phyloP scores from a whole-genome alignment of 1,140 invertebrate genomes.

The Drosophila ironensis region DNA sequence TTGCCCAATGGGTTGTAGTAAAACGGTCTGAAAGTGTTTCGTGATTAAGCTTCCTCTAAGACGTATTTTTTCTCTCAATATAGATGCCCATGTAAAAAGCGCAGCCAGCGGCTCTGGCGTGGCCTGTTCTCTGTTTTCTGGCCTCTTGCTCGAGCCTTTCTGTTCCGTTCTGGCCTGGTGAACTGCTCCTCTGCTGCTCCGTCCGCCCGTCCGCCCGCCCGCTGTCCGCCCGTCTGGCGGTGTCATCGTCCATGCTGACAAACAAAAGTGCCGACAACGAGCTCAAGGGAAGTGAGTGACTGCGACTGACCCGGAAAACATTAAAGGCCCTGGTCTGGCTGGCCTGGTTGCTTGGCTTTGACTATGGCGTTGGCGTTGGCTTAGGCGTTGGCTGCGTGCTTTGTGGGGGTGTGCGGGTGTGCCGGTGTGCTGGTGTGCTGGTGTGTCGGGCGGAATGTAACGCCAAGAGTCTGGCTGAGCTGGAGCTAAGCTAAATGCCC shows the following conservation, averaged over 20 bases:
- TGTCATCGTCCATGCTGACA: constrained; percentile 78
- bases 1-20: no score
- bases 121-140: constrained; percentile 23
- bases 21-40: no score
- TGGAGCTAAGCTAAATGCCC: constrained; percentile 60
- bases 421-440: no score
- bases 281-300: constrained; percentile 77
- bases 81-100: constrained; percentile 57
- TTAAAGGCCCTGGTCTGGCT: constrained; percentile 59
- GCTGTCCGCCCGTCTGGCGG: constrained; percentile 21
- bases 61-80: constrained; percentile 8
- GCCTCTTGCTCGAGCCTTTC: constrained; percentile 9
- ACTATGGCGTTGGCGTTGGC: background rate
- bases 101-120: constrained; percentile 60
- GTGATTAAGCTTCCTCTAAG: background rate
- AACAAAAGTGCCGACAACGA: constrained; percentile 77
- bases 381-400: constrained; percentile 45
- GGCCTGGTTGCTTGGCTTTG: constrained; percentile 10
- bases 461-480: background rate
- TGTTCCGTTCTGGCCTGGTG: constrained; percentile 16
- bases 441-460: background rate
- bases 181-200: background rate
- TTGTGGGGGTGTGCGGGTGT: no score
- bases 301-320: constrained; percentile 77
- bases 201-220: constrained; percentile 17